Evolutionary conservation across 1,140 invertebrate genomes (phyloP), one percentile per base, ranked within the genome.

Genomic region (Nautilus pompilius): DNA sequence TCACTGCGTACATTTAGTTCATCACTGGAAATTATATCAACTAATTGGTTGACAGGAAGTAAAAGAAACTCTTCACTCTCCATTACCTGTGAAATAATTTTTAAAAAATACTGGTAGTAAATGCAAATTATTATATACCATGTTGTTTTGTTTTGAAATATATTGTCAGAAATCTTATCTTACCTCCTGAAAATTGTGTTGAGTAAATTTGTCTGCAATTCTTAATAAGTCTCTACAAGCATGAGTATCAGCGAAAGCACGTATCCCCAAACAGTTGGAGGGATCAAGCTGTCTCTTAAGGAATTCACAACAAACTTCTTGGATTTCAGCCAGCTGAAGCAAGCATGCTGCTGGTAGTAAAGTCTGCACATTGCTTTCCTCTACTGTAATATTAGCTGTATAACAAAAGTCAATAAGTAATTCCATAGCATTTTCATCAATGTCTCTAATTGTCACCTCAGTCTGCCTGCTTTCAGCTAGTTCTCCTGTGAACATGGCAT

Each of bases 221-320:
- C 94, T 85, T 13, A 98, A 84, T 24, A 99, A 87, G 77, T 98
- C 96, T 24, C 95, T 87, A 80, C 96, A 99, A 3, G 95, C 95
- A 84, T 99, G 96, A 20, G 95, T 98, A 84, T 98, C 96, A 41
- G 96, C 96, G 86, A 99, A 99, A n/a, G 95, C 95, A 66, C 96
- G 86, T 68, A 99, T 99, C 32, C 96, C 96, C 49, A 99, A 85
- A 82, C 96, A 98, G 85, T 99, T 99, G 48, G 93, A 94, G 30
- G 96, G 96, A 84, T 99, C 95, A 33, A 99, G 85, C 80, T 99
- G 96, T 41, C 94, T 86, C 83, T 98, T 98, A 0, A 99, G 86
- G 85, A 99, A 99, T 84, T 98, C 96, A 84, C 96, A 98, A 84
- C 97, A 98, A 60, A 98, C 95, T 80, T 98, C 80, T 63, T 84